Evolutionary conservation across 2,113 vertebrate genomes (phyloP).

Genomic region (Psilopogon haemacephalus): DNA sequence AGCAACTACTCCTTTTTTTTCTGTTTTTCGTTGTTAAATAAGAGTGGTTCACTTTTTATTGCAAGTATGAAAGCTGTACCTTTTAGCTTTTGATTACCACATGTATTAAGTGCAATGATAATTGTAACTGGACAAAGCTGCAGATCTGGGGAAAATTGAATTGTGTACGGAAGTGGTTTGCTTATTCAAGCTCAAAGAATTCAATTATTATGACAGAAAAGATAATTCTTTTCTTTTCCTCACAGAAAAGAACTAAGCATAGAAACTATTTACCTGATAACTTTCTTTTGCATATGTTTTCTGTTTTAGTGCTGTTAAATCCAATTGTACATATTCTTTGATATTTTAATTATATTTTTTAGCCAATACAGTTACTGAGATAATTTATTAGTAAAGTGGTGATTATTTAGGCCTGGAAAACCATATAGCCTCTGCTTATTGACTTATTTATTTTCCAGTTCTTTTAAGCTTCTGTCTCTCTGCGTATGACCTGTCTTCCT

Average conservation of each 20-base stretch:
- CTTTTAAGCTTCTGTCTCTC: not conserved
- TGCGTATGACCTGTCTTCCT: not conserved
- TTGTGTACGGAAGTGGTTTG: not conserved
- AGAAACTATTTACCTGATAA: not conserved
- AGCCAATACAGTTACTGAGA: not conserved
- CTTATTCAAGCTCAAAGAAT: not conserved
- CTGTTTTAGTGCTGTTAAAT: not conserved
- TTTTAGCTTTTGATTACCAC: not conserved
- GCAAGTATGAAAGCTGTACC: not conserved
- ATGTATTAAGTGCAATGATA: not conserved
- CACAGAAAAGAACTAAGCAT: not conserved
- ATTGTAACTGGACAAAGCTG: not conserved
- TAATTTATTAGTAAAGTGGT: not conserved
- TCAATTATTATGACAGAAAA: not conserved
- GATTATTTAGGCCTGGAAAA: not conserved
- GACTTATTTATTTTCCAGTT: not conserved
- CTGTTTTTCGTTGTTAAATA: not conserved
- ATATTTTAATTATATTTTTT: slow-evolving; percentile 28
- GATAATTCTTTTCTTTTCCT: not conserved
- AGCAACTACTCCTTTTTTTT: not conserved
- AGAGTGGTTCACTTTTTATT: not conserved
- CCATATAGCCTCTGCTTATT: not conserved
- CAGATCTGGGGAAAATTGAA: not conserved
- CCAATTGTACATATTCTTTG: not conserved
- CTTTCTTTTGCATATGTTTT: not conserved